Conservation (phyloP, 2,888 invertebrate species). For the Lithophane socia region DNA sequence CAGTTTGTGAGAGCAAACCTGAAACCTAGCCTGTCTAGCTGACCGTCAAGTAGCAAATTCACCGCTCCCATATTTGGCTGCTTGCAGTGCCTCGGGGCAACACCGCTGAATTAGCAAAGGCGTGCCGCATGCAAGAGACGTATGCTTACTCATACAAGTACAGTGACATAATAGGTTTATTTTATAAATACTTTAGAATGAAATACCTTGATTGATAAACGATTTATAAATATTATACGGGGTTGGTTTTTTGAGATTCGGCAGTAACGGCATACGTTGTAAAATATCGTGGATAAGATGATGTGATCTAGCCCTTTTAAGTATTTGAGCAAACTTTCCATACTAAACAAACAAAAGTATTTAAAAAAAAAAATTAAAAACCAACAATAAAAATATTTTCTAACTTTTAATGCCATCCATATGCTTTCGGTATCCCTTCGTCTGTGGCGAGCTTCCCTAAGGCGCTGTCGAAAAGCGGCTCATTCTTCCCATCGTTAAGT, state of each 20-base stretch:
- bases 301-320: too few species aligned
- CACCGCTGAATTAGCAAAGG: constrained; percentile 25
- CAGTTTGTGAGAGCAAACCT: too few species aligned
- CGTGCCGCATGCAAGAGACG: constrained; percentile 1
- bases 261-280: not conserved
- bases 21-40: not conserved
- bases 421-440: too few species aligned
- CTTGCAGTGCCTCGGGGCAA: constrained; percentile 24
- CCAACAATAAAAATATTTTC: too few species aligned
- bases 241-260: not conserved
- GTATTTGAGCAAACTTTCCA: too few species aligned
- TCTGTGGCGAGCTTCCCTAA: too few species aligned
- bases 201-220: too few species aligned
- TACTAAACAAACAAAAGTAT: too few species aligned
- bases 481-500: not conserved
- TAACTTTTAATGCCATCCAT: too few species aligned
- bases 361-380: too few species aligned
- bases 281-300: not conserved
- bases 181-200: too few species aligned
- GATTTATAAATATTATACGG: too few species aligned
- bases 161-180: not conserved
- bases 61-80: constrained; percentile 21
- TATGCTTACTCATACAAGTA: not conserved
- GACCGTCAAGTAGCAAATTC: constrained; percentile 4
- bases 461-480: not conserved